Base-by-base conservation (phyloP, 2,888 invertebrate species). In the Lepas anatifera region DNA sequence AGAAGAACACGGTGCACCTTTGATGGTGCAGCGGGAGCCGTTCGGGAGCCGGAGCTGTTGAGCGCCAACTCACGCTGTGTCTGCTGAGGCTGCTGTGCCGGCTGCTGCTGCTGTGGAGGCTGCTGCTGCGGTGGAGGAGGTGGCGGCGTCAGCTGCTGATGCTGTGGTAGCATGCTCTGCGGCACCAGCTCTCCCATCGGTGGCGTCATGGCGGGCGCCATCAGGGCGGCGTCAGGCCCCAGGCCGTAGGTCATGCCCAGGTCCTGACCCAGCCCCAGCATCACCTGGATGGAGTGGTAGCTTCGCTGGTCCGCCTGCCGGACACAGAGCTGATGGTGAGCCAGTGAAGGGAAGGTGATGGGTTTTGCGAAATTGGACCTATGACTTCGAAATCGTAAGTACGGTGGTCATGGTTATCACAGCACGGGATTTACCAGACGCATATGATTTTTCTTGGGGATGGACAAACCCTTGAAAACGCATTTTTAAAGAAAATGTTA, bases 261-360 rank as follows among this genome's bases (percentile, higher is more conserved):
- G 48, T 73, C 73, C 10, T 70, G 67, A 6, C 70, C 74, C 29
- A 76, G 73, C 8, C 75, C 75, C 52, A 76, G 58, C 76, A 76
- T 76, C 43, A 75, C 74, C 66, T 75, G 75, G 52, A 76, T 76
- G 68, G 75, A 75, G 73, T 76, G 76, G 71, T 74, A 75, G 50
- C 22, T 58, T 29, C 58, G 58, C 58, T 4, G 58, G 32, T 58
- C 58, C 58, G 58, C 22, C 58, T 58, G 58, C 22, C n/a, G 32
- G 58, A 32, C 18, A 32, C 3, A 13, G 13, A 16, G 29, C 29
- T 29, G 11, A 25, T 10, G 16, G 25, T 50, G 50, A 25, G 7
- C 11, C 25, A 25, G 50, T n/a, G 50, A 50, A 7, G 8, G n/a
- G n/a, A 25, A 13, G n/a, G n/a, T n/a, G n/a, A n/a, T n/a, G n/a